Evolutionary conservation across 2,797 vertebrate genomes (phyloP).

Genomic region (Alosa sapidissima): DNA sequence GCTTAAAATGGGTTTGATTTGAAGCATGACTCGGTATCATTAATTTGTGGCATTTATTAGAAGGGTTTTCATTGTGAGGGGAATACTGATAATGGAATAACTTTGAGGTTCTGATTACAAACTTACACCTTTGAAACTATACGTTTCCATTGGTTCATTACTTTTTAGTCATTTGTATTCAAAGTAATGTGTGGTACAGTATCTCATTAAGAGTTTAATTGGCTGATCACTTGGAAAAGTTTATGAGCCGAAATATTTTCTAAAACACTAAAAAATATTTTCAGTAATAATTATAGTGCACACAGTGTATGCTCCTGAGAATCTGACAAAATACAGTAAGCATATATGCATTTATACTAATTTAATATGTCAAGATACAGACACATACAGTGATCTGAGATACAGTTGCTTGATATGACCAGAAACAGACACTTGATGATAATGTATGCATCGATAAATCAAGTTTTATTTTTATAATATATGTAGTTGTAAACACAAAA

Average conservation of each 20-base stretch:
- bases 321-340: not conserved
- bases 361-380: too few species aligned
- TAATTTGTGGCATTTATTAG: slow-evolving; percentile 44
- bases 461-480: too few species aligned
- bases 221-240: too few species aligned
- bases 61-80: slow-evolving; percentile 34
- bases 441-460: too few species aligned
- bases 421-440: too few species aligned
- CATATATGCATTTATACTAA: too few species aligned
- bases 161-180: not conserved
- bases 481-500: too few species aligned
- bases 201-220: too few species aligned
- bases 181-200: too few species aligned
- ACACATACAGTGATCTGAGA: too few species aligned
- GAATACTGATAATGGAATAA: not conserved
- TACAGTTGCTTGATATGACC: too few species aligned
- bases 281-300: not conserved
- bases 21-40: slow-evolving; percentile 41
- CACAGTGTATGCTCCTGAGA: not conserved
- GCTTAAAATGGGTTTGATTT: slow-evolving; percentile 42
- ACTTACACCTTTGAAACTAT: not conserved
- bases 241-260: too few species aligned
- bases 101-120: not conserved
- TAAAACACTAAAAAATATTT: not conserved
- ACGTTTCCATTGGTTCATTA: not conserved